Evolutionary conservation across 1,140 invertebrate species (phyloP).

Genomic region (Cepaea nemoralis): DNA sequence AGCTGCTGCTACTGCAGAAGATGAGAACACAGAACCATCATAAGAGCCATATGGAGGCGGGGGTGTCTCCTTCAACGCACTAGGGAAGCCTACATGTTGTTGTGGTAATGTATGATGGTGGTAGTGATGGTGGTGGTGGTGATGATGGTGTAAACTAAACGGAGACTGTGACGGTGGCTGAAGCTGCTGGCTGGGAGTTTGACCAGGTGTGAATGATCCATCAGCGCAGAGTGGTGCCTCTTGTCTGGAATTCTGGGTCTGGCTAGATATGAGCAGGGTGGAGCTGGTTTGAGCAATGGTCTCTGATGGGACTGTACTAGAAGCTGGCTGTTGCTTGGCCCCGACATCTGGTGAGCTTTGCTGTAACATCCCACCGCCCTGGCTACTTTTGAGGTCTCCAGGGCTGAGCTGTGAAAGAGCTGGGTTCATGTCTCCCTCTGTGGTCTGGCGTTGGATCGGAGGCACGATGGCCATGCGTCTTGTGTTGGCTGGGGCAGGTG

Average conservation of each 20-base stretch:
- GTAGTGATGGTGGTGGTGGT: conserved; percentile 39
- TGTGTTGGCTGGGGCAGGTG: conserved; percentile 12
- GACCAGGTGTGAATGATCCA: background rate
- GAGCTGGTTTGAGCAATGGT: background rate
- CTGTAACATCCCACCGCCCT: background rate
- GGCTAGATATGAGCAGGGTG: background rate
- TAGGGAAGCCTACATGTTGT: conserved; percentile 7
- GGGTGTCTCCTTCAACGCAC: background rate
- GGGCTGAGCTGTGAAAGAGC: background rate
- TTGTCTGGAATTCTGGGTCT: background rate
- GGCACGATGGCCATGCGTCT: conserved; percentile 32
- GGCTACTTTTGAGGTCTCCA: background rate
- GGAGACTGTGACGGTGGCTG: background rate
- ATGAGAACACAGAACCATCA: conserved; percentile 6
- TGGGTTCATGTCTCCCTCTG: background rate
- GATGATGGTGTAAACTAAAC: conserved; percentile 37
- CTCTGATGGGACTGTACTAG: background rate
- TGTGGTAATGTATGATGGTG: conserved; percentile 20
- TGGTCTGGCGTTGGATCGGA: conserved; percentile 25
- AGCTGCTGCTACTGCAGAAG: background rate
- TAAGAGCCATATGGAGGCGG: conserved; percentile 12
- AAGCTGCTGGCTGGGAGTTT: background rate
- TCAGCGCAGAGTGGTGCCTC: background rate
- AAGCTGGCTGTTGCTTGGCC: background rate
- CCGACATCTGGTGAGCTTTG: background rate